A percentile compares a stretch with the other conserved stretches of the same genome.
Evolutionary conservation across 1,140 invertebrate species (phyloP).

Genomic region (Prorops nasuta): DNA sequence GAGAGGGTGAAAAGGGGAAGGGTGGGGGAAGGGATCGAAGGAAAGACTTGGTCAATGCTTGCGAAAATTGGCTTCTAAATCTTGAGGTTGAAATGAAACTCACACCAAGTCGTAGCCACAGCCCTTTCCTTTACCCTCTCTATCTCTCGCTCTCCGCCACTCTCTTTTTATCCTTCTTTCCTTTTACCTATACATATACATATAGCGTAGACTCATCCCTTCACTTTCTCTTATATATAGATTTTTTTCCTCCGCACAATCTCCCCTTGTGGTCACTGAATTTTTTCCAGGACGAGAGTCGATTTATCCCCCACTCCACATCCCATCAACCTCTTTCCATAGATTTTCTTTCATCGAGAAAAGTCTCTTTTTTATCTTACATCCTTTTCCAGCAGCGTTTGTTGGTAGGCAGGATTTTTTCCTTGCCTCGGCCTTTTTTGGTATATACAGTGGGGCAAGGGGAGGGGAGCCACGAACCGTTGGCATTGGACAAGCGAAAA

Average conservation of each 20-base stretch:
- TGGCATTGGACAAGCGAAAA: not conserved
- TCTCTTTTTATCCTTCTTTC: not conserved
- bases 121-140: conserved; percentile 2
- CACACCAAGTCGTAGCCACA: not conserved
- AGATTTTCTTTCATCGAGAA: not conserved
- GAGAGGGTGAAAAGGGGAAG: conserved; percentile 9
- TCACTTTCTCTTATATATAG: conserved; percentile 17
- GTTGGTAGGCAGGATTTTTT: too few species aligned
- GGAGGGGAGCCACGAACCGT: not conserved
- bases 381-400: too few species aligned
- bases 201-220: not conserved
- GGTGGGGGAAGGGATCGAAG: conserved; percentile 11
- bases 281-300: not conserved
- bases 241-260: not conserved
- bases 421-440: too few species aligned
- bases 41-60: conserved; percentile 40
- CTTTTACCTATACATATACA: not conserved
- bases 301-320: not conserved
- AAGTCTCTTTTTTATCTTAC: too few species aligned
- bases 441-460: too few species aligned
- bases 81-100: conserved; percentile 43
- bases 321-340: not conserved
- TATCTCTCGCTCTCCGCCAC: not conserved
- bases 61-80: conserved; percentile 54
- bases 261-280: not conserved